These are phyloP conservation scores for Mallotus villosus DNA, from an alignment of 2,797 vertebrate genomes.

Conservation along the genomic window DNA sequence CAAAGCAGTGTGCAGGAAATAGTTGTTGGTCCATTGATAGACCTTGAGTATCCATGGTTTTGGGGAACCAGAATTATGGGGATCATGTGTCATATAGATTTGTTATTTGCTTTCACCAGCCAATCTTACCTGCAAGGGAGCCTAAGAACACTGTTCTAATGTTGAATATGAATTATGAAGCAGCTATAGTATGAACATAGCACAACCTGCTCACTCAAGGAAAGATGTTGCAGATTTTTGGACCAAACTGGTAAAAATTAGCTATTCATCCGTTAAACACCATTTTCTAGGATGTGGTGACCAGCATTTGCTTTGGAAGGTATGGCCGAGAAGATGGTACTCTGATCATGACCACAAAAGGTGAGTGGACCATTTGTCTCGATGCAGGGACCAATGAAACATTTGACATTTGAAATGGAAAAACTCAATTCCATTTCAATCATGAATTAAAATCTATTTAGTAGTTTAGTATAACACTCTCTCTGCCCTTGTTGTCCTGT, in stretches of 20 bases:
- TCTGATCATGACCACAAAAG: constrained; percentile 82
- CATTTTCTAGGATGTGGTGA: constrained; percentile 75
- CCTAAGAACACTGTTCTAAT: no score
- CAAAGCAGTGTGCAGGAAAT: no score
- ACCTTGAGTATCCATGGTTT: no score
- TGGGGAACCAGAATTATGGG: no score
- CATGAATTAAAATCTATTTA: not conserved
- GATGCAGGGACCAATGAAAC: not conserved
- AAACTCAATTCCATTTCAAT: no score
- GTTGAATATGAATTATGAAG: not conserved
- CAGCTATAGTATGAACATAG: no score
- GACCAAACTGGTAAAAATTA: no score
- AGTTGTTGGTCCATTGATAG: no score
- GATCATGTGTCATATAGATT: no score
- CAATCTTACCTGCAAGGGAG: not conserved
- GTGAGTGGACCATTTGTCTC: not conserved
- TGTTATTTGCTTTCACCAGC: not conserved
- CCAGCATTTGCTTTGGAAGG: constrained; percentile 87
- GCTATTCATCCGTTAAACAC: not conserved
- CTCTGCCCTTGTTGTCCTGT: not conserved
- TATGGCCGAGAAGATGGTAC: constrained; percentile 89
- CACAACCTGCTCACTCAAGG: no score
- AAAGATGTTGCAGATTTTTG: not conserved
- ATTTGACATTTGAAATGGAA: not conserved
- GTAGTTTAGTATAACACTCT: not conserved